A percentile compares a stretch with the other conserved stretches of the same genome.
These are phyloP conservation scores for Dipodomys merriami DNA, from an alignment of 2,113 vertebrate species.

Conservation along the genomic window DNA sequence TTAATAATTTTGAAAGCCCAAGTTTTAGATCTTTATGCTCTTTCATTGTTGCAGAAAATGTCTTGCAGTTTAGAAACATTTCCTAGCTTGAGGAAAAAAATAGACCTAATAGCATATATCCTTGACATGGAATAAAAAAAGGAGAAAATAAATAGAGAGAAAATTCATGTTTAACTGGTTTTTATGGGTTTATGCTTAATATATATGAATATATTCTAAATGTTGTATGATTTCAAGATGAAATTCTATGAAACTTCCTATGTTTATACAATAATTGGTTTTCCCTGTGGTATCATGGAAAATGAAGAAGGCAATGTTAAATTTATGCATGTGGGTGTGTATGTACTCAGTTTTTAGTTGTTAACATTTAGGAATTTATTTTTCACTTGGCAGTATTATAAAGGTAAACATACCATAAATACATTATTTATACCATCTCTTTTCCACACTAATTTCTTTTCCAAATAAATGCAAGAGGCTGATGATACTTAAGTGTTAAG, in stretches of 20 bases:
- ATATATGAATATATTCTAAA: background rate
- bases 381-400: background rate
- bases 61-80: background rate
- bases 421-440: background rate
- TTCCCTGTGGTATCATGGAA: background rate
- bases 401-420: background rate
- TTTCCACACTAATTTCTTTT: background rate
- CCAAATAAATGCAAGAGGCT: background rate
- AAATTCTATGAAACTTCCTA: background rate
- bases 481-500: background rate
- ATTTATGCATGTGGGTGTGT: background rate
- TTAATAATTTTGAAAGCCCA: background rate
- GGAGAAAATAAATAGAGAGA: background rate
- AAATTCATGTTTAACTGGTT: background rate
- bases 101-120: background rate
- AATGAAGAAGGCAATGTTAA: background rate
- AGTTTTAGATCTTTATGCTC: background rate
- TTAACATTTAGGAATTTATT: slow-evolving; percentile 23
- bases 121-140: background rate
- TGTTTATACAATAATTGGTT: background rate
- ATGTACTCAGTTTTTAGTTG: background rate
- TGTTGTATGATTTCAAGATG: background rate
- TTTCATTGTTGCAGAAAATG: background rate
- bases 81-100: background rate
- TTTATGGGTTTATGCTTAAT: background rate